These are phyloP conservation scores for Luehdorfia chinensis DNA, from an alignment of 1,140 invertebrate genomes.

Conservation along the genomic window DNA sequence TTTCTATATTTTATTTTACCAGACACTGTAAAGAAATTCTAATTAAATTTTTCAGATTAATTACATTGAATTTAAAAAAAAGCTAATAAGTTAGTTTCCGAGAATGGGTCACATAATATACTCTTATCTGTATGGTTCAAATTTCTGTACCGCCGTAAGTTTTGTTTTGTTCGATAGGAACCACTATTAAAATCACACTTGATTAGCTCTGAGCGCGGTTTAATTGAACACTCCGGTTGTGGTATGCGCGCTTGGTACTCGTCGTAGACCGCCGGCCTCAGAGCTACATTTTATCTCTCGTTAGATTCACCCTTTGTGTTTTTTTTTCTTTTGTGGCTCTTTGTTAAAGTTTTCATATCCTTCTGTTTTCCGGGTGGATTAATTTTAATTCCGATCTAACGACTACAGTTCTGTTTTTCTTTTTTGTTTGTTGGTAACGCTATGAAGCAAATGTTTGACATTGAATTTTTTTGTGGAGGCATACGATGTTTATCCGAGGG, in stretches of 20 bases:
- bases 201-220: slow-evolving; percentile 59
- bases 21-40: no score
- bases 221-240: slow-evolving; percentile 53
- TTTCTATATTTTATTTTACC: no score
- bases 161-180: slow-evolving; percentile 40
- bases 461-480: slow-evolving; percentile 32
- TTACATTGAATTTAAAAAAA: no score
- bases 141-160: no score
- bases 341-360: slow-evolving; percentile 60
- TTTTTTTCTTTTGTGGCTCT: slow-evolving; percentile 58
- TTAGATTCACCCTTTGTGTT: slow-evolving; percentile 40
- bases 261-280: slow-evolving; percentile 28
- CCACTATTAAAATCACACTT: slow-evolving; percentile 66
- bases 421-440: slow-evolving; percentile 25
- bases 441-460: slow-evolving; percentile 17
- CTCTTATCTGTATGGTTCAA: no score
- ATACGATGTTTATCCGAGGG: slow-evolving; percentile 56
- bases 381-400: slow-evolving; percentile 68
- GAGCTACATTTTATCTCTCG: slow-evolving; percentile 38
- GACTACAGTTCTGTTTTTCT: slow-evolving; percentile 32
- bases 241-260: slow-evolving; percentile 53
- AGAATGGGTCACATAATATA: no score
- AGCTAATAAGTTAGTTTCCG: no score
- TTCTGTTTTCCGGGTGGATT: slow-evolving; percentile 64
- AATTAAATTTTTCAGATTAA: no score